Evolutionary conservation across 2,113 vertebrate genomes (phyloP).

Genomic region (Odobenus rosmarus): DNA sequence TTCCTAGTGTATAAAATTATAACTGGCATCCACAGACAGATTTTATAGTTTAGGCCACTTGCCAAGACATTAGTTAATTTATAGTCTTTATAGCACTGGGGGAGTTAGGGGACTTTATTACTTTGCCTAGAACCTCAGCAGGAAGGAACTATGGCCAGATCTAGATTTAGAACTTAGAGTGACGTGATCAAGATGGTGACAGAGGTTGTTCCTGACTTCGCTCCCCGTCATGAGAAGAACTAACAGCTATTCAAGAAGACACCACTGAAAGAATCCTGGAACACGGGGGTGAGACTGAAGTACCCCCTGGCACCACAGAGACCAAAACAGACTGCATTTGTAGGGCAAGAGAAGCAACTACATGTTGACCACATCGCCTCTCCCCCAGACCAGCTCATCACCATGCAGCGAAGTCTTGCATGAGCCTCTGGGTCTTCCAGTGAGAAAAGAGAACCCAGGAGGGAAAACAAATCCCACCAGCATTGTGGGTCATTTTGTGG

Average conservation of each 20-base stretch:
- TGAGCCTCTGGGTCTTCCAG: background rate
- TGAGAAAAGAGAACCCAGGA: background rate
- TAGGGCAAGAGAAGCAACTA: background rate
- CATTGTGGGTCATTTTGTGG: background rate
- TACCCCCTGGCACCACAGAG: background rate
- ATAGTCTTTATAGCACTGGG: background rate
- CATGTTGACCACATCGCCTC: background rate
- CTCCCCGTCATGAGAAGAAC: background rate
- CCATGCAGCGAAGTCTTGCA: background rate
- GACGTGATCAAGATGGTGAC: background rate
- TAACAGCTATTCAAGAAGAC: background rate
- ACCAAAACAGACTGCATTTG: background rate
- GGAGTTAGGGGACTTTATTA: background rate
- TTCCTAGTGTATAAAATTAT: background rate
- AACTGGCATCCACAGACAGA: background rate
- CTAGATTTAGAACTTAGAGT: background rate
- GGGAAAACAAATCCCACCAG: background rate
- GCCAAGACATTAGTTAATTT: constrained; percentile 41
- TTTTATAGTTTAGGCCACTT: constrained; percentile 30
- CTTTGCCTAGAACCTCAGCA: background rate
- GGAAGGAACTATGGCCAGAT: background rate
- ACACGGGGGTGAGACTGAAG: background rate
- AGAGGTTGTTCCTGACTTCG: background rate
- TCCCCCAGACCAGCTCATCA: background rate
- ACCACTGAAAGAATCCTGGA: background rate